Evolutionary conservation across 2,113 vertebrate species (phyloP).

Genomic region (Catharus minimus): DNA sequence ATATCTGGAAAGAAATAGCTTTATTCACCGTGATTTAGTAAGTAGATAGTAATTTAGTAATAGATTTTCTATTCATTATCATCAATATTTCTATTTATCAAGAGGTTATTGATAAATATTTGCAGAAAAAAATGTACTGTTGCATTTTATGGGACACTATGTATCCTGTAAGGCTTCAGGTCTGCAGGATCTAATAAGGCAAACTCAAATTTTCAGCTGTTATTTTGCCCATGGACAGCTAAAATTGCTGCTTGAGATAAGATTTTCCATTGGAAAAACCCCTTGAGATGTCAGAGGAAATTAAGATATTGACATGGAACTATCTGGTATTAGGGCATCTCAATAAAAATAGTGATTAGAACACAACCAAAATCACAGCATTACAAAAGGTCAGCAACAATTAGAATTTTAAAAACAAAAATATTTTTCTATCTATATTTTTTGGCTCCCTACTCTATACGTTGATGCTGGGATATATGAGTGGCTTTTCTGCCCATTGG

Average conservation of each 20-base stretch:
- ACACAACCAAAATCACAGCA: background rate
- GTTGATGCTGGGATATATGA: background rate
- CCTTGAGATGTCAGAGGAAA: background rate
- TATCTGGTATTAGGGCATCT: background rate
- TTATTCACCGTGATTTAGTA: constrained; percentile 88
- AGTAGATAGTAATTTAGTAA: no score
- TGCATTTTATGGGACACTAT: background rate
- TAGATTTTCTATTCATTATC: background rate
- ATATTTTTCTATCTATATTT: background rate
- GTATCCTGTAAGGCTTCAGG: background rate
- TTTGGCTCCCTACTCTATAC: background rate
- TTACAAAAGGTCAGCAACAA: background rate
- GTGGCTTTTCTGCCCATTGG: background rate
- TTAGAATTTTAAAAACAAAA: background rate
- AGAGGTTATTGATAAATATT: background rate
- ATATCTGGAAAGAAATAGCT: constrained; percentile 81
- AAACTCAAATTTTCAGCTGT: background rate
- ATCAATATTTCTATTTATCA: no score
- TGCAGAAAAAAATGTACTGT: background rate
- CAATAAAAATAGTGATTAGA: background rate
- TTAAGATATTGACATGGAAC: background rate
- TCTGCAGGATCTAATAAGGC: background rate
- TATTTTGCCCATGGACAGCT: background rate
- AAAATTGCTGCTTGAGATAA: background rate
- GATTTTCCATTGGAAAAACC: background rate